phyloP scores from a whole-genome alignment of 1,140 invertebrate genomes.

The Druon quercuslanigerum region DNA sequence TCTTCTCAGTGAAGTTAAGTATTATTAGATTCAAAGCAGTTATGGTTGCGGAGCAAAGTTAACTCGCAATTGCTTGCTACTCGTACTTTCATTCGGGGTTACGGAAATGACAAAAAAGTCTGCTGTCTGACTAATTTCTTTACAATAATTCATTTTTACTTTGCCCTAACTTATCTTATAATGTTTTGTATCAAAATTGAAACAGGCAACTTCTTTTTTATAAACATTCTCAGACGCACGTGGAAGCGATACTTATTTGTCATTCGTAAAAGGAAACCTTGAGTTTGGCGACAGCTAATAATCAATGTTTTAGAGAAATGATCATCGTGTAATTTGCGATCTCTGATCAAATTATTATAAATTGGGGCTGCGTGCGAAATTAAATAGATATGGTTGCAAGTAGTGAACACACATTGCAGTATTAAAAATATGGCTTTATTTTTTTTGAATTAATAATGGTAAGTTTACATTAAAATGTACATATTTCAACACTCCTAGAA shows the following conservation, averaged over 20 bases:
- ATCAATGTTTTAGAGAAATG: too few relatives aligned
- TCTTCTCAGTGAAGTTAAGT: neutral
- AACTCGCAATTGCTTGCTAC: neutral
- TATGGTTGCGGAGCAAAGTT: neutral
- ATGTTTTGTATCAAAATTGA: too few relatives aligned
- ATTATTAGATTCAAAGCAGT: neutral
- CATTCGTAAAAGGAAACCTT: neutral
- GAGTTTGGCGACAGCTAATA: too few relatives aligned
- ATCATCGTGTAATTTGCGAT: too few relatives aligned
- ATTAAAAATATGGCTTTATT: slow-evolving; percentile 28
- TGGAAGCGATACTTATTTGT: slow-evolving; percentile 1
- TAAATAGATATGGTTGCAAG: neutral
- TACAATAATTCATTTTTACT: neutral
- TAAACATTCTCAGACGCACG: neutral
- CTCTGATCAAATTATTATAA: too few relatives aligned
- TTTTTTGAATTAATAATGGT: slow-evolving; percentile 1
- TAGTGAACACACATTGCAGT: neutral
- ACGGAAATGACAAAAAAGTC: neutral
- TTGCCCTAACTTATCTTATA: neutral
- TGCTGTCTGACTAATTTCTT: neutral
- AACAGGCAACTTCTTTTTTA: neutral
- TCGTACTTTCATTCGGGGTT: neutral
- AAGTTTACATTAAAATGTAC: slow-evolving; percentile 28
- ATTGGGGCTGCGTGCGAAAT: too few relatives aligned
- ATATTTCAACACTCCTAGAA: slow-evolving; percentile 23